Evolutionary conservation across 2,888 invertebrate genomes (phyloP), one percentile per base, ranked within the genome.

Genomic region (Conchocele bisecta): DNA sequence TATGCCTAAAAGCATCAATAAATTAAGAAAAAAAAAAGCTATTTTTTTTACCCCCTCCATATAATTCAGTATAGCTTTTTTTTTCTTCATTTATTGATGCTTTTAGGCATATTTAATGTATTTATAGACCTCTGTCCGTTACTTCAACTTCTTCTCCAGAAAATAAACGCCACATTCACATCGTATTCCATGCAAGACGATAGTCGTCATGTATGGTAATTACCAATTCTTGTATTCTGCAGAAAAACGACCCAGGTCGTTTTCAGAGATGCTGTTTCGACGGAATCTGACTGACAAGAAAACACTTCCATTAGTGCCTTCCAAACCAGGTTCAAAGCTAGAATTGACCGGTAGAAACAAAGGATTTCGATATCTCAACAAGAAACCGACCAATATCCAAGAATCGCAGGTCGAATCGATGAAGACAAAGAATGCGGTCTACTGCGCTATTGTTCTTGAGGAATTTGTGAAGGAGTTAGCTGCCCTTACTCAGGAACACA

Each of bases 401-500:
- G 75, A 79, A n/a, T 75, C 76, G 26, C 80, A 70, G 26, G 61
- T 76, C 77, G 89, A 89, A 59, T 81, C 88, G 9, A 56, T 89
- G 7, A 89, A 90, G 79, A 90, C 89, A 0, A 90, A 91, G 75
- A 91, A 92, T 70, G 90, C 91, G 61, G 95, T 96, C 0, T 92
- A 96, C 74, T 95, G 95, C 87, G 97, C 98, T 1, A 95, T 99
- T 6, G 92, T 99, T 48, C 92, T 98, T 71, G 97, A 98, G 87
- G 98, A 99, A 90, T 98, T 99, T 95, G 93, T 98, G 0, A 97
- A 98, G 91, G 98, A 98, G 92, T 92, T 99, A 69, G 96, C 98
- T 0, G 97, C 98, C 15, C 93, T 99, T 64, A 95, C 97, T 75
- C 96, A 98, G 91, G 98, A 99, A 91, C 98, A 99, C 90, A 95